Base-by-base conservation (phyloP, 2,797 vertebrate species). In the Mormyrops boulengeri region DNA sequence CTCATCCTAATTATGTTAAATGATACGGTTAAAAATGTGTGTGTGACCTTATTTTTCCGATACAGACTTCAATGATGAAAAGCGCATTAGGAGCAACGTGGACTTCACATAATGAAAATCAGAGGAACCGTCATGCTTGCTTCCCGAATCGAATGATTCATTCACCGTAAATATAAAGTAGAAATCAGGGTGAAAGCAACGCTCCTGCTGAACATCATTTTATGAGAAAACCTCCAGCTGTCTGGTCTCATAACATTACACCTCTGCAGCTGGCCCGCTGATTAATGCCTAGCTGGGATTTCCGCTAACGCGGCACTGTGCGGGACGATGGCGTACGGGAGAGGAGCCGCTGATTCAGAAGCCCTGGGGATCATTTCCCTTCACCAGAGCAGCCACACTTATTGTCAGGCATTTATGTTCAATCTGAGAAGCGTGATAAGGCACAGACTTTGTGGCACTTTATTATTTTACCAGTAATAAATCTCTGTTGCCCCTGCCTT, bases 341-440 rank as follows among this genome's bases (percentile, higher is more conserved):
- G 91, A 94, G 91, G 92, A 94, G 93, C 90, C 88, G 89, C 91
- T 94, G 92, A 93, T 90, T 91, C 89, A 89, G 89, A 90, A 93
- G 94, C 93, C 95, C 92, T 93, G 90, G 91, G 82, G 95, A 93
- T 95, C 92, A 94, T 84, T 95, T 96, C 95, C 95, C 95, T 80
- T 80, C 41, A 44, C 73, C 73, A 47, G 17, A 80, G 91, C 91
- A 62, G 91, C 92, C 90, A 53, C 90, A 89, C 91, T 12, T 34
- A 92, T 95, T 95, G 96, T 96, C 95, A 93, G 93, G 94, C 94
- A 93, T 93, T 91, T 92, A 94, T 92, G 93, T 90, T 94, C 92
- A 93, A 94, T 88, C 91, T 2, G 38, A 60, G 6, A 89, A 90
- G 47, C 57, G 44, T 93, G 94, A 96, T 96, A 95, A 95, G 94